A percentile compares a stretch with the other conserved stretches of the same genome.
Conservation (phyloP, 1,140 invertebrate species). For the Idris sp. region DNA sequence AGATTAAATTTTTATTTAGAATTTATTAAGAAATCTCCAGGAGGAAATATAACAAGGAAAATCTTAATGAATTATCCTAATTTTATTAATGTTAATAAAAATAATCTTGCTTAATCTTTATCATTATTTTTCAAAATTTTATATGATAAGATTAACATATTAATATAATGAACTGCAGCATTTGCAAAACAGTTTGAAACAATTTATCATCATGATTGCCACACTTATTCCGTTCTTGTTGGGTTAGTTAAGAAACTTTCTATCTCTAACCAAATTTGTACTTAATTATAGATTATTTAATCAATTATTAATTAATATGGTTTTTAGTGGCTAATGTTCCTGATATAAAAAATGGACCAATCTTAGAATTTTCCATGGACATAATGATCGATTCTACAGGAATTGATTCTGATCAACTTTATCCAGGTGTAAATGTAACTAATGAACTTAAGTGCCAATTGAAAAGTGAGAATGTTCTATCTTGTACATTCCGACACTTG, state of each 20-base stretch:
- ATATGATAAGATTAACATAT: slow-evolving; percentile 1
- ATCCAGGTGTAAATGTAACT: slow-evolving; percentile 5
- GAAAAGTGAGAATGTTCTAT: slow-evolving; percentile 6
- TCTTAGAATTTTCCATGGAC: slow-evolving; percentile 5
- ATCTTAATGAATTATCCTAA: too few species aligned
- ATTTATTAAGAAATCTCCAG: too few species aligned
- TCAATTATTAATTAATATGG: slow-evolving; percentile 8
- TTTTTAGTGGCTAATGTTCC: slow-evolving; percentile 21
- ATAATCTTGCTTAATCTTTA: too few species aligned
- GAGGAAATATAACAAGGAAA: too few species aligned
- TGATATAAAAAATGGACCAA: slow-evolving; percentile 6
- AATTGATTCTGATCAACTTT: neutral
- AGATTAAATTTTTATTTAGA: too few species aligned
- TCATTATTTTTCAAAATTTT: neutral
- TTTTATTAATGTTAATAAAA: too few species aligned
- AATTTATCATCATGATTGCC: slow-evolving; percentile 5
- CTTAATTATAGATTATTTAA: neutral
- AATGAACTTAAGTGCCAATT: slow-evolving; percentile 15
- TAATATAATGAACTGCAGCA: neutral
- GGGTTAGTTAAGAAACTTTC: slow-evolving; percentile 2
- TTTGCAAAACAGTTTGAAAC: neutral
- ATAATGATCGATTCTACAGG: neutral
- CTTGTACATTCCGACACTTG: slow-evolving; percentile 10
- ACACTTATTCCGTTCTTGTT: slow-evolving; percentile 16
- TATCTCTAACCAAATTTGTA: neutral